These are phyloP conservation scores for Stenopsyche tienmushanensis DNA, from an alignment of 1,140 invertebrate genomes.

Conservation along the genomic window DNA sequence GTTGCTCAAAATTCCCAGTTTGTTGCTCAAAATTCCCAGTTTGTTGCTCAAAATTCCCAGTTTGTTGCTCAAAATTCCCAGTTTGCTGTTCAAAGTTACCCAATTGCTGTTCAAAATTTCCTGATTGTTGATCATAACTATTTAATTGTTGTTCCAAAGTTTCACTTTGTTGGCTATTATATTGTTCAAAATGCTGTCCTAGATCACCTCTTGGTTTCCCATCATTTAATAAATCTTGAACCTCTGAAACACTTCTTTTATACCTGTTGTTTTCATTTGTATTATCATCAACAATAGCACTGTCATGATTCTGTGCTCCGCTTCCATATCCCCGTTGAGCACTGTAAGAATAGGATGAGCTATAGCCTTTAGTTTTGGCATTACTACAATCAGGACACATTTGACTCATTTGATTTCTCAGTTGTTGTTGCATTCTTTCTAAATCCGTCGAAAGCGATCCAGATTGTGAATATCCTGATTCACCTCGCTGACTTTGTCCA, in stretches of 20 bases:
- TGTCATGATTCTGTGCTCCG: too few relatives aligned
- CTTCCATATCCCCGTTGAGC: conserved; percentile 37
- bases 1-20: conserved; percentile 39
- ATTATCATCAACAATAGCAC: background rate
- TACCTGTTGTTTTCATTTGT: conserved; percentile 17
- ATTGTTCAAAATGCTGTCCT: conserved; percentile 28
- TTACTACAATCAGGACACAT: conserved; percentile 22
- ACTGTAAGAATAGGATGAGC: conserved; percentile 37
- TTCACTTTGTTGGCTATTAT: conserved; percentile 43
- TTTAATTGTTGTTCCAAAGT: conserved; percentile 39
- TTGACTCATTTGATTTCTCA: conserved; percentile 35
- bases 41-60: conserved; percentile 30
- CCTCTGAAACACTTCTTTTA: conserved; percentile 15
- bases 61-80: conserved; percentile 35
- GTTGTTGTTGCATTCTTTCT: conserved; percentile 27
- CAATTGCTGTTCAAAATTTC: conserved; percentile 15
- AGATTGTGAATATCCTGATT: background rate
- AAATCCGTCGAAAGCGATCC: conserved; percentile 22
- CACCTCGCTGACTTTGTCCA: conserved; percentile 1
- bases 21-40: conserved; percentile 4
- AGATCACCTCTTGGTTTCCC: conserved; percentile 38
- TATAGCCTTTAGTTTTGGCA: conserved; percentile 36
- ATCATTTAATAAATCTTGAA: background rate
- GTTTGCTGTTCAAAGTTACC: conserved; percentile 2
- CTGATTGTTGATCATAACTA: conserved; percentile 8